These are phyloP conservation scores for Salpingus planirostris DNA, from an alignment of 2,888 invertebrate species.

Conservation along the genomic window DNA sequence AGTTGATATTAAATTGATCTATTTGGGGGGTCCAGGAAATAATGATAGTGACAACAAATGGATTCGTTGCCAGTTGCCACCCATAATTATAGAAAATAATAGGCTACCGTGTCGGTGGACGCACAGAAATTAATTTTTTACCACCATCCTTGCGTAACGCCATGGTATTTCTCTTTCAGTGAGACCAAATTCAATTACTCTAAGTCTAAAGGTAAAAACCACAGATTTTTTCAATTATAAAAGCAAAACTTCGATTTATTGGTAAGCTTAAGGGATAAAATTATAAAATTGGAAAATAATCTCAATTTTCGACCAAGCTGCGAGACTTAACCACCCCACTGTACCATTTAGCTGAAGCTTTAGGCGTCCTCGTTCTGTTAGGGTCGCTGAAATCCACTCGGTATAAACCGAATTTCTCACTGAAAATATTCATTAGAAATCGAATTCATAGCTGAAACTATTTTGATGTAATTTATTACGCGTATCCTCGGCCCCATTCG, in stretches of 20 bases:
- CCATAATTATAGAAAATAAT: no score
- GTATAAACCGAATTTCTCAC: constrained; percentile 59
- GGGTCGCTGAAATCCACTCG: constrained; percentile 45
- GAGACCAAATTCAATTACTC: neutral
- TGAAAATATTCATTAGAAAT: constrained; percentile 30
- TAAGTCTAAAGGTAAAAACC: neutral
- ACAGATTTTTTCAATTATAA: neutral
- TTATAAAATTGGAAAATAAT: no score
- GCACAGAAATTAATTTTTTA: no score
- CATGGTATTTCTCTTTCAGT: no score
- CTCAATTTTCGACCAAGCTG: neutral
- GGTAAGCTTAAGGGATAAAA: no score
- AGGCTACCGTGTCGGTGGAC: no score
- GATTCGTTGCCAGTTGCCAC: no score
- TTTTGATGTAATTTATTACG: constrained; percentile 24
- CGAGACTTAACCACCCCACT: neutral
- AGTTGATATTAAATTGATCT: no score
- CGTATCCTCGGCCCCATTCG: constrained; percentile 64
- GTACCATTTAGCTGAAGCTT: constrained; percentile 25
- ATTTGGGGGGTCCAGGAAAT: no score
- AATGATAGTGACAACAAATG: no score
- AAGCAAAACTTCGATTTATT: neutral
- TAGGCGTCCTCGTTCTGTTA: constrained; percentile 41
- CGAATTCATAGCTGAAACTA: constrained; percentile 12
- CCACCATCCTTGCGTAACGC: no score